Conservation (phyloP, 2,797 vertebrate species). For the Myotis myotis region DNA sequence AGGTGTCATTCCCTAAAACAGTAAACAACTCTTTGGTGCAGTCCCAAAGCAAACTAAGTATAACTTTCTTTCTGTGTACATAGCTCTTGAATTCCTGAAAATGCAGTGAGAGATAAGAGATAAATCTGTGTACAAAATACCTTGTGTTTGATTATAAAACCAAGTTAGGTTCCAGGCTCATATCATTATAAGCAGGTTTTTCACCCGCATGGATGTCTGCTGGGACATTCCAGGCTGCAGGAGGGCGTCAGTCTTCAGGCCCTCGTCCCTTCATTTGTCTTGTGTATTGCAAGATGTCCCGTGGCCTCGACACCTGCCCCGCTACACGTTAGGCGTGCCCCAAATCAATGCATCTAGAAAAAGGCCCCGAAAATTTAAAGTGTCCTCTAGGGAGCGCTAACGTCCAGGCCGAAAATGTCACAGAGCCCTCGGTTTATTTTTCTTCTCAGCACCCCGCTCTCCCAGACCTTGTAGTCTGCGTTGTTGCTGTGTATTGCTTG, state of each 20-base stretch:
- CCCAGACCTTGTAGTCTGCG: neutral
- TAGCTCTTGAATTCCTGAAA: neutral
- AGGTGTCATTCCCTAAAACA: neutral
- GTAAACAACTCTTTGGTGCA: neutral
- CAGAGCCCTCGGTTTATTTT: neutral
- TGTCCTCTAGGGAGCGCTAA: conserved; percentile 44
- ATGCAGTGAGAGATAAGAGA: neutral
- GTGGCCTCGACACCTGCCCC: too few species aligned
- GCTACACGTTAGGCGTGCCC: neutral
- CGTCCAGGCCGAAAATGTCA: neutral
- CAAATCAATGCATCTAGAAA: neutral
- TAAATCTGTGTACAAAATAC: conserved; percentile 10
- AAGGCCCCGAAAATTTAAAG: neutral
- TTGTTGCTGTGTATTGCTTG: neutral
- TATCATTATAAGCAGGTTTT: neutral
- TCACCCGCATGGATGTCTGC: neutral
- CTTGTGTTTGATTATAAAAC: neutral
- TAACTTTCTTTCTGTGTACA: neutral
- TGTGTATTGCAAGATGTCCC: neutral
- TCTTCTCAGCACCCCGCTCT: too few species aligned
- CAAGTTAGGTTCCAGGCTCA: neutral
- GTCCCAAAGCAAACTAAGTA: neutral
- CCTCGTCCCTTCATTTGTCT: neutral
- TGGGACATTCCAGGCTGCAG: neutral
- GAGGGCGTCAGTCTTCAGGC: neutral